These are phyloP conservation scores for Setophaga kirtlandii DNA, from an alignment of 2,113 vertebrate genomes.

Conservation along the genomic window DNA sequence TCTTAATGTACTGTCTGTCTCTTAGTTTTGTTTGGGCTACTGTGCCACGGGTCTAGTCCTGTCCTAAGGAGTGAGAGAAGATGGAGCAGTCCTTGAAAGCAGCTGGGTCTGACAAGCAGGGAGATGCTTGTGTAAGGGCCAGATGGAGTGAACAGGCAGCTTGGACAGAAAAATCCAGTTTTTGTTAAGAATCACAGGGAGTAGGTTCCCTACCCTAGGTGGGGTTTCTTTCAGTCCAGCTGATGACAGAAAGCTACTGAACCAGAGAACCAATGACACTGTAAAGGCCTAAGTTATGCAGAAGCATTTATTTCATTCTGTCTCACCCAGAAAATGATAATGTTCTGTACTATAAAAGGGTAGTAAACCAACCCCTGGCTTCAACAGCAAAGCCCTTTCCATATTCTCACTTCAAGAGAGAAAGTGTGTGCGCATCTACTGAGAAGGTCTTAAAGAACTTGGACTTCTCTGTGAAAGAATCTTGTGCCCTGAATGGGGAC, in stretches of 20 bases:
- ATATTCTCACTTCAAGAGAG: neutral
- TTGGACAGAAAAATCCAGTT: neutral
- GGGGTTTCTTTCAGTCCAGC: neutral
- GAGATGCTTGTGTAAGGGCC: neutral
- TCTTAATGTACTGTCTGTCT: neutral
- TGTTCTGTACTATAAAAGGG: neutral
- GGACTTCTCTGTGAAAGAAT: neutral
- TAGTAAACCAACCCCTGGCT: neutral
- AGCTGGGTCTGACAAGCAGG: neutral
- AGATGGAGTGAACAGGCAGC: neutral
- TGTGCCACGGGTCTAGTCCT: neutral
- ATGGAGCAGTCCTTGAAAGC: neutral
- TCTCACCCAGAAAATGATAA: neutral
- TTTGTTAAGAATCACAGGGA: neutral
- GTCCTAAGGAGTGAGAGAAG: neutral
- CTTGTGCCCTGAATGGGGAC: neutral
- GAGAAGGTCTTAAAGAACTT: neutral
- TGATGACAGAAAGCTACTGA: neutral
- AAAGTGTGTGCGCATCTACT: neutral
- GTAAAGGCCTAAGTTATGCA: neutral
- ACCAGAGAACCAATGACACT: neutral
- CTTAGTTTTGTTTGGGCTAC: neutral
- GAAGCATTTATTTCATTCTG: neutral
- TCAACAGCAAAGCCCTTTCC: neutral
- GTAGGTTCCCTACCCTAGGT: neutral